Evolutionary conservation across 2,888 invertebrate genomes (phyloP).

Genomic region (Lagria hirta): DNA sequence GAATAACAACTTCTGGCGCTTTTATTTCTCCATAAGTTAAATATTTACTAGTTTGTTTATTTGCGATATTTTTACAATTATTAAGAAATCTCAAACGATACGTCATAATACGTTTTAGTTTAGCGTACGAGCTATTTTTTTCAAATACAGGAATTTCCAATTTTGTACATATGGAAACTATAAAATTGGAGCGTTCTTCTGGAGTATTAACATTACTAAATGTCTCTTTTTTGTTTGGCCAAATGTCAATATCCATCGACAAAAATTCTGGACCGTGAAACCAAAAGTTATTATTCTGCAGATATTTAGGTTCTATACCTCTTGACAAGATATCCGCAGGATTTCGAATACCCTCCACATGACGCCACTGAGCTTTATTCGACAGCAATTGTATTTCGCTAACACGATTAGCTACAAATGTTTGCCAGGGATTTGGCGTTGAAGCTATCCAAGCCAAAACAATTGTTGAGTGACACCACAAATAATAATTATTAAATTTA

Average conservation of each 20-base stretch:
- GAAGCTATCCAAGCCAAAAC: slow-evolving; percentile 1
- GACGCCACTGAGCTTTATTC: background rate
- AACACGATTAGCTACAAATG: slow-evolving; percentile 4
- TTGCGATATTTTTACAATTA: background rate
- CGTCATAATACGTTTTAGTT: background rate
- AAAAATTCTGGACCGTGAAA: slow-evolving; percentile 1
- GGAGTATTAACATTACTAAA: background rate
- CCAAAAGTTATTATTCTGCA: slow-evolving; percentile 1
- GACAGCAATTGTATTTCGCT: slow-evolving; percentile 1
- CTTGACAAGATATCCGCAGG: background rate
- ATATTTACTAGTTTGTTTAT: background rate
- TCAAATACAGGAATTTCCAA: background rate
- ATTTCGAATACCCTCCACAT: background rate
- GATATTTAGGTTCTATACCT: background rate
- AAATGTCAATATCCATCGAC: background rate
- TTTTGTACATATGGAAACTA: background rate
- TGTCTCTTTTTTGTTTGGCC: background rate
- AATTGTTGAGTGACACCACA: slow-evolving; percentile 2
- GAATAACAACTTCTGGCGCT: background rate
- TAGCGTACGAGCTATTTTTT: background rate
- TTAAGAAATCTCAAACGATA: slow-evolving; percentile 4
- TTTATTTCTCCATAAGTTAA: slow-evolving; percentile 11
- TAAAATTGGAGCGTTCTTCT: background rate
- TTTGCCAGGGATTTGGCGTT: slow-evolving; percentile 2
- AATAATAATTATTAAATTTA: background rate